A percentile compares a stretch with the other conserved stretches of the same genome.
Evolutionary conservation across 2,888 invertebrate genomes (phyloP).

Genomic region (Helicoverpa assulta): DNA sequence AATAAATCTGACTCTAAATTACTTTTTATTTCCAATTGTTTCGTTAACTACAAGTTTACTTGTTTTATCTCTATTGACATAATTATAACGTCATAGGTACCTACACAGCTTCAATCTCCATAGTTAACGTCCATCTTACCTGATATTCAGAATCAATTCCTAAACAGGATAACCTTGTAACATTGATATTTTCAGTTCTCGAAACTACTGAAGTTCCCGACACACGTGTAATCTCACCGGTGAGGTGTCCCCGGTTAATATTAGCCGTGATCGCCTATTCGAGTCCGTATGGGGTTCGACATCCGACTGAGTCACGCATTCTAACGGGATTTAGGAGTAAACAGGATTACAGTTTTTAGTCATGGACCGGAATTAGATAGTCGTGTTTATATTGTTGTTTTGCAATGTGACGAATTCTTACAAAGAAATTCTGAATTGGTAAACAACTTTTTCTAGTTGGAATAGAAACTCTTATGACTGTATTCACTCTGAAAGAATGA

Average conservation of each 20-base stretch:
- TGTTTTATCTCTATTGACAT: too few species aligned
- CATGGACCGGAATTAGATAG: conserved; percentile 9
- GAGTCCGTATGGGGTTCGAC: conserved; percentile 57
- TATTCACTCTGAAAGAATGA: too few species aligned
- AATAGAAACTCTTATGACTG: too few species aligned
- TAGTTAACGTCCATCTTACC: not conserved
- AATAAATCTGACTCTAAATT: too few species aligned
- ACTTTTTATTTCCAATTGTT: too few species aligned
- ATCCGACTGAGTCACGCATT: conserved; percentile 60
- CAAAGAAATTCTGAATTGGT: too few species aligned
- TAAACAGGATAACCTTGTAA: conserved; percentile 8
- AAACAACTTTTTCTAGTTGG: too few species aligned
- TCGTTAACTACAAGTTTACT: too few species aligned
- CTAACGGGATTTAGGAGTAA: conserved; percentile 21
- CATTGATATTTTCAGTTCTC: conserved; percentile 12
- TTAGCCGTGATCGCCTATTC: conserved; percentile 56
- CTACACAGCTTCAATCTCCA: too few species aligned
- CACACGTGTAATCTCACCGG: conserved; percentile 53
- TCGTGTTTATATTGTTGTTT: not conserved
- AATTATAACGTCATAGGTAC: too few species aligned
- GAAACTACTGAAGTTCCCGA: conserved; percentile 9
- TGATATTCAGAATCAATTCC: not conserved
- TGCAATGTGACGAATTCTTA: not conserved
- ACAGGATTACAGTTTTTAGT: conserved; percentile 36
- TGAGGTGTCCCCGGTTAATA: conserved; percentile 59